These are phyloP conservation scores for Chironomus riparius DNA, from an alignment of 2,888 invertebrate species.

Conservation along the genomic window DNA sequence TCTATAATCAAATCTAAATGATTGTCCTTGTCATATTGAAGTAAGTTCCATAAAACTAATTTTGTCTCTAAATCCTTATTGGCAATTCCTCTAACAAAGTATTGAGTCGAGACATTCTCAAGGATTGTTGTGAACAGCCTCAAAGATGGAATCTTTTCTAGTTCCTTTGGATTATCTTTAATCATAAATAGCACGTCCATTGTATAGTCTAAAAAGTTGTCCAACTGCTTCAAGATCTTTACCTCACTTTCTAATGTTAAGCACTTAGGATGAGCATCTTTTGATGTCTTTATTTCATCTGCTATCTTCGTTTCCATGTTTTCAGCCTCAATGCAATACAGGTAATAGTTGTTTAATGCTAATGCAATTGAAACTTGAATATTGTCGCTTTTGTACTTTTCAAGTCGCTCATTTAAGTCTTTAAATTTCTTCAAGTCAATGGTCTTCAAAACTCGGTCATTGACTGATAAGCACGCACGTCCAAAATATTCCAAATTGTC, in stretches of 20 bases:
- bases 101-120: background rate
- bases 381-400: background rate
- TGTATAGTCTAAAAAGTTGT: background rate
- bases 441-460: background rate
- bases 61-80: constrained; percentile 2
- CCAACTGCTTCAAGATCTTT: background rate
- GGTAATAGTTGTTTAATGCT: background rate
- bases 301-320: background rate
- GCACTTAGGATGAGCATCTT: background rate
- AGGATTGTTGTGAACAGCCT: background rate
- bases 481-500: background rate
- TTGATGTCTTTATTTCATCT: background rate
- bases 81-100: background rate
- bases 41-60: constrained; percentile 4
- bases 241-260: background rate
- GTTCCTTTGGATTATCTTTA: background rate
- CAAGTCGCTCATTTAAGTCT: background rate
- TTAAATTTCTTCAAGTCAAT: background rate
- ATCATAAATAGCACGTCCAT: background rate
- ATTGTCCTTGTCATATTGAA: background rate
- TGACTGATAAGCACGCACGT: background rate
- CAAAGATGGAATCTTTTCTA: background rate
- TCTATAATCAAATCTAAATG: background rate
- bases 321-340: background rate
- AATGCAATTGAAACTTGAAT: background rate